Percentiles rank a stretch among this genome's conserved stretches.
These are phyloP conservation scores for Rosalia funebris DNA, from an alignment of 2,888 invertebrate genomes.

Conservation along the genomic window DNA sequence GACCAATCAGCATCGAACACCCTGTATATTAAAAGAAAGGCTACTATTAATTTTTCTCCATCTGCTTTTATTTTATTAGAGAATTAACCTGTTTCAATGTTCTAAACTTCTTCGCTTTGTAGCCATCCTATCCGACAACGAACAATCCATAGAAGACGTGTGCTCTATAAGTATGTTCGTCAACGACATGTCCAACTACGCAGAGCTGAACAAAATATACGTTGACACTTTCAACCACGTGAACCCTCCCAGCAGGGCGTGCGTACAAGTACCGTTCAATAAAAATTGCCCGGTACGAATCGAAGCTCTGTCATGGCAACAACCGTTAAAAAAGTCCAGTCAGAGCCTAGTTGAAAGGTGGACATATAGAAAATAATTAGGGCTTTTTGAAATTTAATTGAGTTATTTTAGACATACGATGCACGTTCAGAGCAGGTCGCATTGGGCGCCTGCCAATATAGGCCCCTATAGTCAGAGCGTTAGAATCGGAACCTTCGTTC, in stretches of 20 bases:
- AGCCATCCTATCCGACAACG: conserved; percentile 47
- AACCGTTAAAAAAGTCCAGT: conserved; percentile 42
- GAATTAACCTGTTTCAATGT: too few species aligned
- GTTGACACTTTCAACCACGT: conserved; percentile 75
- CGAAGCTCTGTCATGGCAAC: conserved; percentile 76
- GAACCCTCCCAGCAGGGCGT: conserved; percentile 88
- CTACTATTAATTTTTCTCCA: too few species aligned
- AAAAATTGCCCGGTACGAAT: conserved; percentile 77
- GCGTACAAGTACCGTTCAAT: conserved; percentile 80
- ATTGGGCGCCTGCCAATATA: conserved; percentile 98
- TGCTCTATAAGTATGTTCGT: conserved; percentile 88
- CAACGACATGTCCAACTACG: conserved; percentile 83
- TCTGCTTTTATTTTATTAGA: too few species aligned
- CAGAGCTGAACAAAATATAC: conserved; percentile 81
- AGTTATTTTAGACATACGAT: conserved; percentile 73
- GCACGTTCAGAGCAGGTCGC: conserved; percentile 95
- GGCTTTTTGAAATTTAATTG: conserved; percentile 16
- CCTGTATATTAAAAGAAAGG: too few species aligned
- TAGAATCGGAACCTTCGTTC: conserved; percentile 68
- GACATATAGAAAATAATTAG: conserved; percentile 16
- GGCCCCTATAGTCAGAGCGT: conserved; percentile 96
- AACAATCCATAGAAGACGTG: conserved; percentile 72
- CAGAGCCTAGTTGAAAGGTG: conserved; percentile 56
- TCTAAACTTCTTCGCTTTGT: neutral
- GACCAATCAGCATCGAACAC: too few species aligned